Base-by-base conservation (phyloP, 1,140 invertebrate species). In the Drosophila pectinifera region DNA sequence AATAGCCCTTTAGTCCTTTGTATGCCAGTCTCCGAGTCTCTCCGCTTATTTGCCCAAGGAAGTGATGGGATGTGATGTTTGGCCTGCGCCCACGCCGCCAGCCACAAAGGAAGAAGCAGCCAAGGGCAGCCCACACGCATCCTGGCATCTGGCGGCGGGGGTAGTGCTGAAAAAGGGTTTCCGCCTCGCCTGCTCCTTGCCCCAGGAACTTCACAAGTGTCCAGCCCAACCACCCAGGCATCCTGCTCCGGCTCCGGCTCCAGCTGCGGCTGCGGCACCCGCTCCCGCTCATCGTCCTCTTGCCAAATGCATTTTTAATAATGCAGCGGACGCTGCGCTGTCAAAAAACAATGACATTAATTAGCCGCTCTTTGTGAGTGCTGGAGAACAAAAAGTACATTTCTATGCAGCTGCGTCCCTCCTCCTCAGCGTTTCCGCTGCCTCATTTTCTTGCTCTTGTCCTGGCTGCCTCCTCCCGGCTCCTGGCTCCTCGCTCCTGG, bases 281-380 rank as follows among this genome's bases (percentile, higher is more conserved):
- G n/a, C n/a, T n/a, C n/a, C n/a, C n/a, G n/a, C n/a, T n/a, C n/a
- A n/a, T n/a, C n/a, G n/a, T n/a, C n/a, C n/a, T 45, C 28, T 26
- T 61, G 69, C 34, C 49, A 83, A 80, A 84, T 84, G 64, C 81
- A 80, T 80, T 85, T 85, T 82, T 82, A 59, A 85, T 88, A 85
- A 78, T 78, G 61, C 81, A 81, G 39, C 81, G 77, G 73, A 85
- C 63, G 63, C 48, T 63, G 73, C 18, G 73, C 84, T 83, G 75
- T 89, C 73, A 65, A 80, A 82, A 69, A 89, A 88, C 83, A 88
- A 88, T 88, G 80, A 89, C 80, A 88, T 88, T 88, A 88, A 88
- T 88, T 88, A 88, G 83, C 75, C 65, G 63, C 72, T 76, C 76
- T 89, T 89, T 76, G 80, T 83, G 62, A 83, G 64, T 72, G 62